Evolutionary conservation across 2,888 invertebrate species (phyloP).

Genomic region (Criorhina ranunculi): DNA sequence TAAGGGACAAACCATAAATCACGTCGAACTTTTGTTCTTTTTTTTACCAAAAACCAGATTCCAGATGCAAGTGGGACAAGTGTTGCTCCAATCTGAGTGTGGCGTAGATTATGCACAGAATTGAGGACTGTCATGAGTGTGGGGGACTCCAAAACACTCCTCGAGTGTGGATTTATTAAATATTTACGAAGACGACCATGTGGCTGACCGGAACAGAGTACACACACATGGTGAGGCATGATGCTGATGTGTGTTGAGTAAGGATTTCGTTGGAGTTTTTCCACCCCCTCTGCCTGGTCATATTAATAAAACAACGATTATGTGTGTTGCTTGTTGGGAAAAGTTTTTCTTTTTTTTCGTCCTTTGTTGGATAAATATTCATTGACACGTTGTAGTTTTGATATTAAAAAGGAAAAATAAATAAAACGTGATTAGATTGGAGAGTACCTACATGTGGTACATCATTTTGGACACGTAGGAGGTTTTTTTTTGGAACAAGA

Average conservation of each 20-base stretch:
- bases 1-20: slow-evolving; percentile 69
- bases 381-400: slow-evolving; percentile 63
- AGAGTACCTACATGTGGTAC: no score
- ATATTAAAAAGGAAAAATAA: slow-evolving; percentile 38
- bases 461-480: no score
- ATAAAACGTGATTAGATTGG: slow-evolving; percentile 60
- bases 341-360: slow-evolving; percentile 31
- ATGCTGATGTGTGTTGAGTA: slow-evolving; percentile 61
- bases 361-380: slow-evolving; percentile 54
- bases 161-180: slow-evolving; percentile 70
- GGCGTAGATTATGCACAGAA: slow-evolving; percentile 68
- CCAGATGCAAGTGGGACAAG: slow-evolving; percentile 72
- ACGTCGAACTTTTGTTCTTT: slow-evolving; percentile 55
- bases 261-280: slow-evolving; percentile 44
- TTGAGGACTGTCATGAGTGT: slow-evolving; percentile 27
- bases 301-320: slow-evolving; percentile 75
- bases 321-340: slow-evolving; percentile 52
- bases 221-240: slow-evolving; percentile 29
- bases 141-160: slow-evolving; percentile 22
- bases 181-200: slow-evolving; percentile 74
- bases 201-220: slow-evolving; percentile 50
- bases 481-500: no score
- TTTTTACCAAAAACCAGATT: slow-evolving; percentile 41
- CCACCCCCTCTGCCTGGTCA: slow-evolving; percentile 9
- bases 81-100: slow-evolving; percentile 58